A percentile compares a stretch with the other conserved stretches of the same genome.
Conservation (phyloP, 92 coral and sea anemone genomes). For the Umimayanthus kanabou region DNA sequence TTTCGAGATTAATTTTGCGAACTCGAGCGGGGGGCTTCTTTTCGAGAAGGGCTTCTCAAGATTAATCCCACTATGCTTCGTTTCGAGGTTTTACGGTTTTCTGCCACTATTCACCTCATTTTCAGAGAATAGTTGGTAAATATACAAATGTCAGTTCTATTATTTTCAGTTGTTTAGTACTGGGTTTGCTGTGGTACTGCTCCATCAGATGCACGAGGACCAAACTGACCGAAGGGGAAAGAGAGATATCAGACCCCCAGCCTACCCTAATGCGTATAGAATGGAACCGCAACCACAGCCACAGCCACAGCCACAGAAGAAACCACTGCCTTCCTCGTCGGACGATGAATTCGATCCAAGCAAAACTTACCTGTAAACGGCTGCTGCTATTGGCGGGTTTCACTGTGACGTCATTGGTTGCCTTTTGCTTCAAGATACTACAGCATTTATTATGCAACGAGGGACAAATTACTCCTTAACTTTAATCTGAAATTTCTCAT, state of each 20-base stretch:
- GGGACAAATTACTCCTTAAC: too few relatives aligned
- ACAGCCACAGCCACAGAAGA: conserved; percentile 3
- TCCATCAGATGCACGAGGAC: conserved; percentile 1
- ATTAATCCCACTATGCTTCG: too few relatives aligned
- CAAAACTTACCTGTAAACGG: conserved; percentile 25
- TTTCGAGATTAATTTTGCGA: too few relatives aligned
- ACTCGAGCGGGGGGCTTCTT: too few relatives aligned
- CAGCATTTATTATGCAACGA: too few relatives aligned
- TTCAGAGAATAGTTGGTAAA: too few relatives aligned
- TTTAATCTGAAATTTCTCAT: too few relatives aligned
- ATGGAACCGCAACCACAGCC: conserved; percentile 9
- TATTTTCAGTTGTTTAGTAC: conserved; percentile 10
- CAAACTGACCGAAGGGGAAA: conserved; percentile 13
- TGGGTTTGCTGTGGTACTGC: neutral
- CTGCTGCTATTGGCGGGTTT: neutral
- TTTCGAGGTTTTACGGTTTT: too few relatives aligned
- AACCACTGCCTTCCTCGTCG: conserved; percentile 16
- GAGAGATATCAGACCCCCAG: conserved; percentile 2
- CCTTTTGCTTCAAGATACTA: too few relatives aligned
- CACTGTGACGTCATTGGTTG: too few relatives aligned
- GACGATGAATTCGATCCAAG: conserved; percentile 22
- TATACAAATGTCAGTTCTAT: neutral
- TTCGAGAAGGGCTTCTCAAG: too few relatives aligned
- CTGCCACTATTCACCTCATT: too few relatives aligned
- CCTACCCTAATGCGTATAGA: conserved; percentile 6